Conservation (phyloP, 37 sponge, comb jelly and placozoan genomes). For the Corticium candelabrum region DNA sequence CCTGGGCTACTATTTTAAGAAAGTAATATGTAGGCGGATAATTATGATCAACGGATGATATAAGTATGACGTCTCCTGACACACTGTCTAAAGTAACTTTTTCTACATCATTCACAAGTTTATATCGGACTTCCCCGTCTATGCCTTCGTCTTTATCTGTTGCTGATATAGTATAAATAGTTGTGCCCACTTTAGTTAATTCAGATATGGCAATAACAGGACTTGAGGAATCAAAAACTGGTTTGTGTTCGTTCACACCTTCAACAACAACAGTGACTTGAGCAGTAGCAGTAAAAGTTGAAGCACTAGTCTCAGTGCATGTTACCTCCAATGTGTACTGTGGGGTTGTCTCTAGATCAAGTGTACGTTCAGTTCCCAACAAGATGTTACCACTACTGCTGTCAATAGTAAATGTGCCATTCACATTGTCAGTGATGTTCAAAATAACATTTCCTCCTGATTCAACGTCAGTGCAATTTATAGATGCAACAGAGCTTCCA, state of each 20-base stretch:
- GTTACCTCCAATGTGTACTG: conserved; percentile 14
- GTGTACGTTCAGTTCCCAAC: conserved; percentile 9
- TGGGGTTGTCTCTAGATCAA: conserved; percentile 33
- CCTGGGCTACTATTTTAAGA: neutral
- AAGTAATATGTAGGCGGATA: neutral
- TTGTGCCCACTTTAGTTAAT: conserved; percentile 24
- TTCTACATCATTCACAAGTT: neutral
- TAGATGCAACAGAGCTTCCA: conserved; percentile 8
- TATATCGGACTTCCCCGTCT: conserved; percentile 36
- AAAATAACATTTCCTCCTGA: neutral
- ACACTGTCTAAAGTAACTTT: neutral
- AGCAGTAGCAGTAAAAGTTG: neutral
- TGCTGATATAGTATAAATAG: conserved; percentile 27
- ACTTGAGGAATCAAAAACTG: conserved; percentile 27
- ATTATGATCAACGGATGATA: neutral
- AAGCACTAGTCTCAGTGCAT: conserved; percentile 14
- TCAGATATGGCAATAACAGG: conserved; percentile 15
- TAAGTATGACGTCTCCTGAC: neutral
- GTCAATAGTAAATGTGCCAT: neutral
- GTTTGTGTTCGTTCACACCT: neutral
- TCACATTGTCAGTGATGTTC: neutral
- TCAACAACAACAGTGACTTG: neutral
- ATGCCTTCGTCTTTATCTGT: conserved; percentile 41
- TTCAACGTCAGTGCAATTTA: conserved; percentile 42
- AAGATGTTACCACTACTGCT: conserved; percentile 10